phyloP scores from a whole-genome alignment of 2,797 vertebrate genomes.

The Crocidura indochinensis region DNA sequence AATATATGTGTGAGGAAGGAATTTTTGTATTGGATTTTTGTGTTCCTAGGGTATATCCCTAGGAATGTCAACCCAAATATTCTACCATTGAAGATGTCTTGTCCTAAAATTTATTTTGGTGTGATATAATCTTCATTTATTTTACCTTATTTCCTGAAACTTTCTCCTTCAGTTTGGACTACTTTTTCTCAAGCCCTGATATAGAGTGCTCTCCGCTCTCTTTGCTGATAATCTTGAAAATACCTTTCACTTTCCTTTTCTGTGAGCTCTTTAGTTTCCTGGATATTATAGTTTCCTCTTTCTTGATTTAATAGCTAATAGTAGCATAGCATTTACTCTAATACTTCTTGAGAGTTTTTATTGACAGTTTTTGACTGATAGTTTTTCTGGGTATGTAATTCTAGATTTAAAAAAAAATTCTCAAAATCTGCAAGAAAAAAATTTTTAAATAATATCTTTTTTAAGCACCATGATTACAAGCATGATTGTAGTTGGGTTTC shows the following conservation, averaged over 20 bases:
- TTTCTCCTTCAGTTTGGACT: not conserved
- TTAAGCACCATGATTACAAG: no score
- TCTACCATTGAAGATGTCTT: not conserved
- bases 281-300: not conserved
- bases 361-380: not conserved
- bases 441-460: no score
- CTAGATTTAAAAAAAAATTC: not conserved
- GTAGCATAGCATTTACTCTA: constrained; percentile 13
- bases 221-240: not conserved
- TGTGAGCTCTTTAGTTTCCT: not conserved
- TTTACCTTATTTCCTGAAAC: not conserved
- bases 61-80: not conserved
- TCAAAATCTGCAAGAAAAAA: no score
- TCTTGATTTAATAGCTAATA: not conserved
- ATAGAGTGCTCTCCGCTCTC: not conserved
- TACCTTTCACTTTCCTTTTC: not conserved
- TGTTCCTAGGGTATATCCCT: no score
- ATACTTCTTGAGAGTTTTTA: not conserved
- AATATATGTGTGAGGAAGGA: no score
- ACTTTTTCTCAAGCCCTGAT: not conserved
- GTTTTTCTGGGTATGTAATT: not conserved
- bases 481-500: no score
- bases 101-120: constrained; percentile 2
- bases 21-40: no score
- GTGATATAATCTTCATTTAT: not conserved